These are phyloP conservation scores for Lordiphosa mommai DNA, from an alignment of 1,140 invertebrate genomes.

Conservation along the genomic window DNA sequence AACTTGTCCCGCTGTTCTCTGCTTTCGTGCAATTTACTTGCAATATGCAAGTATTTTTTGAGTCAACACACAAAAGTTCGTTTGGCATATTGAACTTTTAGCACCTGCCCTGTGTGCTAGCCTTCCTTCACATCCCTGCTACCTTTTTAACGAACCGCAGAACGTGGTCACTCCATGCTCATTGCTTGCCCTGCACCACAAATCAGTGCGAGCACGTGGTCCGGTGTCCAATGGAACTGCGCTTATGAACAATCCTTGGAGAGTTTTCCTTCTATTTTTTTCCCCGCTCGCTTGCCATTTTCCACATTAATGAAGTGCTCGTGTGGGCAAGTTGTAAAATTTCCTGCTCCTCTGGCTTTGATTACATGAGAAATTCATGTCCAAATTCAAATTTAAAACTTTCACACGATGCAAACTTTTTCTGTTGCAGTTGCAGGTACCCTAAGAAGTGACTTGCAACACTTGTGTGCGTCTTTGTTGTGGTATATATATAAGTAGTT, in stretches of 20 bases:
- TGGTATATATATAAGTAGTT: conserved; percentile 11
- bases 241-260: conserved; percentile 68
- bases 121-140: neutral
- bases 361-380: conserved; percentile 76
- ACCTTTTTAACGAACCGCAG: conserved; percentile 57
- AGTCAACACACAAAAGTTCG: conserved; percentile 47
- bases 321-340: conserved; percentile 46
- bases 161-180: conserved; percentile 20
- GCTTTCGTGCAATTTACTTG: conserved; percentile 10
- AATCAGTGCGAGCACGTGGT: conserved; percentile 61
- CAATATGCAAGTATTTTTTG: conserved; percentile 32
- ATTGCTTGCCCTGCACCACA: conserved; percentile 13
- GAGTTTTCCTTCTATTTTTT: conserved; percentile 31
- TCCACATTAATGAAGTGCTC: conserved; percentile 70
- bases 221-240: conserved; percentile 39
- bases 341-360: conserved; percentile 40
- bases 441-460: conserved; percentile 27
- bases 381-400: conserved; percentile 65
- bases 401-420: conserved; percentile 30
- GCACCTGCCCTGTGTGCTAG: conserved; percentile 20
- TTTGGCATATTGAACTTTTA: conserved; percentile 63
- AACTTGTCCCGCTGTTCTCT: neutral
- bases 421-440: conserved; percentile 22
- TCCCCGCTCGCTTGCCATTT: conserved; percentile 40
- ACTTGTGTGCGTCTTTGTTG: conserved; percentile 27